phyloP scores from a whole-genome alignment of 37 sponge, comb jelly and placozoan genomes.

The Cladorhizidae sp. region DNA sequence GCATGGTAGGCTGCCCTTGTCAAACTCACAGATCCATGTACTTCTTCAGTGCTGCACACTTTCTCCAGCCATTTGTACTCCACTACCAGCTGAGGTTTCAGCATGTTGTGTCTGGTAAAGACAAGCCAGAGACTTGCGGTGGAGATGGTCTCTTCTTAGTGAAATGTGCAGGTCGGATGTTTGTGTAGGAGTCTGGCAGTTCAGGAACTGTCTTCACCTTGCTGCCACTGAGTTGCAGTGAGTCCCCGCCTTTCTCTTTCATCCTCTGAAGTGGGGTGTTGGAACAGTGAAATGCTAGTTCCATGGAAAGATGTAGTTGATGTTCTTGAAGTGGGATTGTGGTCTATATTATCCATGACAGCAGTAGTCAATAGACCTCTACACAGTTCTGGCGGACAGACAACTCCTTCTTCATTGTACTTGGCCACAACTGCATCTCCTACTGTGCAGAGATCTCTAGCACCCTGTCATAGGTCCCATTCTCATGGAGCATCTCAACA shows the following conservation, averaged over 20 bases:
- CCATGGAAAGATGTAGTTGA: not conserved
- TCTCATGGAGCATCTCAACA: not conserved
- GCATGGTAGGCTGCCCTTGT: constrained; percentile 50
- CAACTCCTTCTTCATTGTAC: not conserved
- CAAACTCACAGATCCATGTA: not conserved
- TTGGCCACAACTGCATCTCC: not conserved
- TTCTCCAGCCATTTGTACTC: constrained; percentile 27
- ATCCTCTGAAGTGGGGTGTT: not conserved
- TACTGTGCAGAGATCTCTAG: constrained; percentile 14
- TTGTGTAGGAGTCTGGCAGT: constrained; percentile 35
- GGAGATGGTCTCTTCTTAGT: not conserved
- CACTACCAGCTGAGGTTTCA: not conserved
- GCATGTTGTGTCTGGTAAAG: not conserved
- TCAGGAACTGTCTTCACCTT: constrained; percentile 10
- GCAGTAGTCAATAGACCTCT: not conserved
- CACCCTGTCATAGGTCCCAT: constrained; percentile 3
- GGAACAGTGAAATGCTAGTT: not conserved
- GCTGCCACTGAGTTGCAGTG: not conserved
- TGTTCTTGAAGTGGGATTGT: not conserved
- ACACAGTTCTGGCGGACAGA: not conserved
- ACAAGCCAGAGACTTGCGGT: not conserved
- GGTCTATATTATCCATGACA: not conserved
- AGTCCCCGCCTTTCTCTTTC: no score
- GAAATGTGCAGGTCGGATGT: constrained; percentile 15
- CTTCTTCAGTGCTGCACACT: not conserved